Base-by-base conservation (phyloP, 2,797 vertebrate species). In the Discoglossus pictus region DNA sequence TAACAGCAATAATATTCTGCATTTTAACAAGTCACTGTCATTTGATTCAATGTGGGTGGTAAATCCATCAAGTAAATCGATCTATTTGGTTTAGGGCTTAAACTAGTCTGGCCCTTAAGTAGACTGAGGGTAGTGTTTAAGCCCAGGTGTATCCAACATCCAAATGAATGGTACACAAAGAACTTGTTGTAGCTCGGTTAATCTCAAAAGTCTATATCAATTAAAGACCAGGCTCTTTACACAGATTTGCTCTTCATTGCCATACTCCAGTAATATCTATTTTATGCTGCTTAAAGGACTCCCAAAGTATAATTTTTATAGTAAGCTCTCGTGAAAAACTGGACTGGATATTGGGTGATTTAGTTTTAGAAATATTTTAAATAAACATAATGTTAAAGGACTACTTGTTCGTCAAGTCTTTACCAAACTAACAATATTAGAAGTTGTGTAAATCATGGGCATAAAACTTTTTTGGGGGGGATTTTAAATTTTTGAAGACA, bases 61-160 rank as follows among this genome's bases (percentile, higher is more conserved):
- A 63, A 55, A 40, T 16, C 13, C 35, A 27, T 18, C 39, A 11
- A 39, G 59, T 48, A 56, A 56, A 63, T 25, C 38, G 50, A 62
- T 62, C 50, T 69, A 62, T 62, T 62, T 62, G 67, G 58, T 62
- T 69, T 69, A 31, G 53, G 17, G 58, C 51, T 62, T 61, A 54
- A 61, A 48, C 39, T 24, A 24, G 67, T 69, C 66, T 55, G 13
- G 50, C 66, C 38, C 65, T 53, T 59, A 8, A 39, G 34, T n/a
- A 54, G 48, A 54, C 25, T 47, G 48, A n/a, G 43, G 39, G 38
- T 40, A 27, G 27, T 35, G 56, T 46, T 47, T 36, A 38, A 38
- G 11, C 40, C 50, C 67, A 70, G 67, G 60, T 70, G 67, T 47
- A 50, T 38, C 23, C 27, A 16, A 18, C 42, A 7, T 62, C 40